Evolutionary conservation across 2,113 vertebrate species (phyloP).

Genomic region (Picathartes gymnocephalus): DNA sequence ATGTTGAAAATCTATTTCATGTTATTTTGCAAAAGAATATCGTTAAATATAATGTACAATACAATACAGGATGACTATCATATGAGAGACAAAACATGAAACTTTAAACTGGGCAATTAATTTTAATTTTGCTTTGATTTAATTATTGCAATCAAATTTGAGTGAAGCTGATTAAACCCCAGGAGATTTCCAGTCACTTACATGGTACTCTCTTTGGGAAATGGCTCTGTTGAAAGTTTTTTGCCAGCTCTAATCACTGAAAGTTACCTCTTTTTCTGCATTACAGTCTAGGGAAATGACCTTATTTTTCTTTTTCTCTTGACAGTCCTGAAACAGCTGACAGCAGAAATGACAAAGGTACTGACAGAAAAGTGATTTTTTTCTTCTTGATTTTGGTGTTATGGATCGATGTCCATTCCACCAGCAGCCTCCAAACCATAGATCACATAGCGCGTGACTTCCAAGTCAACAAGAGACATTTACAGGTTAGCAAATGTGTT

Average conservation of each 20-base stretch:
- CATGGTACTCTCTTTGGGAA: not conserved
- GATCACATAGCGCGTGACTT: constrained; percentile 7
- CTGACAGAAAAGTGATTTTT: constrained; percentile 1
- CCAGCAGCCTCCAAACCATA: constrained; percentile 13
- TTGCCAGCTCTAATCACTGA: not conserved
- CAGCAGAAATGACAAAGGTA: constrained; percentile 28
- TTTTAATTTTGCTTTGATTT: constrained; percentile 3
- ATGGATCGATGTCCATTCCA: constrained; percentile 29
- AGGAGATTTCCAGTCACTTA: not conserved
- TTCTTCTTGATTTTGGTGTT: constrained; percentile 18
- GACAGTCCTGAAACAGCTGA: not conserved
- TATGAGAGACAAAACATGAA: not conserved
- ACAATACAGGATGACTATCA: not conserved
- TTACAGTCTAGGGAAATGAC: not conserved
- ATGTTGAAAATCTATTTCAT: not conserved
- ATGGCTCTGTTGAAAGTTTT: not conserved
- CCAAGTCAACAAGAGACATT: constrained; percentile 36
- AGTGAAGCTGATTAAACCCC: not conserved
- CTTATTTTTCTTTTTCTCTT: constrained; percentile 31
- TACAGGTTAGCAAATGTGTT: constrained; percentile 45
- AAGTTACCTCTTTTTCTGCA: not conserved
- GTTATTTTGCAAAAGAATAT: not conserved
- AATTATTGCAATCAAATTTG: not conserved
- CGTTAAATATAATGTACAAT: not conserved
- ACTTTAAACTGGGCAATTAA: not conserved